Evolutionary conservation across 1,140 invertebrate species (phyloP), one percentile per base, ranked within the genome.

Genomic region (Aradophagus sp.): DNA sequence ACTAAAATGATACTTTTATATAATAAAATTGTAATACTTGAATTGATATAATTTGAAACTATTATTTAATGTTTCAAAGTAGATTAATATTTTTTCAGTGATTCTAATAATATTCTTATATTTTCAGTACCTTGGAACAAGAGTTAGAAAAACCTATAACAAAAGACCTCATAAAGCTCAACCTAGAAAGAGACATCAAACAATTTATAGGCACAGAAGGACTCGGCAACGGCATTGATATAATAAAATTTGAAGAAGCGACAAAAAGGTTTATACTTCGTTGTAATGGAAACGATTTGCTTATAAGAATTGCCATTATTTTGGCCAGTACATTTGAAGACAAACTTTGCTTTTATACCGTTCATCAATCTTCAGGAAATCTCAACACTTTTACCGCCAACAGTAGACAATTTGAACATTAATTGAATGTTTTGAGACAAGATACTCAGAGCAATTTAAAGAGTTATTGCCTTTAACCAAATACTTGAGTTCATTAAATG

Each of bases 121-220:
- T n/a, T 86, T 86, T 4, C 74, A 91, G 90, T 66, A 83, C 87
- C 74, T 72, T 90, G 32, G 73, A 80, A 45, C 31, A 80, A n/a
- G 62, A 81, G 17, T 19, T 77, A 10, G 68, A 81, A 13, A 66
- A 74, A 5, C 76, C 79, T 31, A 55, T 90, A 39, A 87, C 84
- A 17, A 70, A 77, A 0, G 84, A 84, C 0, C 87, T 80, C 55
- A 82, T 91, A 32, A 89, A 89, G 66, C 87, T 87, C 32, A 88
- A 89, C 73, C 84, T 91, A 50, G 77, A 88, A 26, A 76, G 86
- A 61, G 84, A 87, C 1, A 65, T 91, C 27, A 80, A 80, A 11
- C 80, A 82, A 56, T 73, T 91, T 13, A 89, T 91, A 75, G 90
- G 90, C 1, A 88, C 88, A 79, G 80, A 87, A 69, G 89, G 88